Percentiles rank a stretch among this genome's conserved stretches.
Evolutionary conservation across 2,888 invertebrate genomes (phyloP).

Genomic region (Drosophila phalerata): DNA sequence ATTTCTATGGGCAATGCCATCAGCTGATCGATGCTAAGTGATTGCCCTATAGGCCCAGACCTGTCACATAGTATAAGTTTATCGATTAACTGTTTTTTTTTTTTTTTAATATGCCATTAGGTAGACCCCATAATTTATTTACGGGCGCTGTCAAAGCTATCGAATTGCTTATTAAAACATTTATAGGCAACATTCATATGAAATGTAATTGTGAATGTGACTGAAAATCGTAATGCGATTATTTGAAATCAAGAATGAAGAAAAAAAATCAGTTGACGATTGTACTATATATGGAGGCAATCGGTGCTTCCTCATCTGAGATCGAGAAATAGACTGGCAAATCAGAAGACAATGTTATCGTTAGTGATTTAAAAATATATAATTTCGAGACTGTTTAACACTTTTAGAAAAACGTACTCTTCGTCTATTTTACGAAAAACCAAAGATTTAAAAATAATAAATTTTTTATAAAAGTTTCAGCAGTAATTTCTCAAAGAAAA

Average conservation of each 20-base stretch:
- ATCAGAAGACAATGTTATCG: no score
- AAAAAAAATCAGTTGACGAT: slow-evolving; percentile 19
- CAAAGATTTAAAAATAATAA: no score
- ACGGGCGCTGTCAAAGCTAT: slow-evolving; percentile 6
- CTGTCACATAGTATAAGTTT: slow-evolving; percentile 13
- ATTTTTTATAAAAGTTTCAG: background rate
- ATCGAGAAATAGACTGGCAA: background rate
- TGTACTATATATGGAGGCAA: background rate
- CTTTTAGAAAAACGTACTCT: no score
- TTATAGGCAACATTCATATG: slow-evolving; percentile 9
- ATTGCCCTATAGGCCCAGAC: slow-evolving; percentile 25
- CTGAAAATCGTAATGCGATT: slow-evolving; percentile 2
- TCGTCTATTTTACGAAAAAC: no score
- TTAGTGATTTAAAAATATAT: no score
- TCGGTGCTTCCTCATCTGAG: background rate
- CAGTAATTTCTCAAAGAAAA: background rate
- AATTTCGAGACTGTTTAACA: background rate
- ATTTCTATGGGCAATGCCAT: slow-evolving; percentile 27
- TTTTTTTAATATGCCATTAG: slow-evolving; percentile 25
- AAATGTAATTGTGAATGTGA: background rate
- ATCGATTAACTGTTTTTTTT: slow-evolving; percentile 25
- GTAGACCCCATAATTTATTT: slow-evolving; percentile 17
- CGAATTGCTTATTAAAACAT: slow-evolving; percentile 21
- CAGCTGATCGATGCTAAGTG: slow-evolving; percentile 21
- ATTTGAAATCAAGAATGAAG: slow-evolving; percentile 15